Evolutionary conservation across 2,797 vertebrate species (phyloP).

Genomic region (Acrocephalus scirpaceus): DNA sequence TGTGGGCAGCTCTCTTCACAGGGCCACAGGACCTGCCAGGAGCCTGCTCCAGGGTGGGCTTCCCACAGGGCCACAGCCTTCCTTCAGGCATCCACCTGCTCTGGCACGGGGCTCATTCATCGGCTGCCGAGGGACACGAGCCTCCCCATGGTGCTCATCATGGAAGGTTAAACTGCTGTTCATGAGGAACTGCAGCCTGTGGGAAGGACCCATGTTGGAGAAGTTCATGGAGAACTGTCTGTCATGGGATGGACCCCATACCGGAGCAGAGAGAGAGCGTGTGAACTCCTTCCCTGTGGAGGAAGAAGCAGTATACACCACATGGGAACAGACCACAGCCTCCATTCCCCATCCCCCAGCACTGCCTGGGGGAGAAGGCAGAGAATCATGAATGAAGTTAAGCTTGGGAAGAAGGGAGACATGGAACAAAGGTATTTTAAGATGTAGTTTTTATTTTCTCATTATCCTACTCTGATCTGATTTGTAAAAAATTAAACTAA

Average conservation of each 20-base stretch:
- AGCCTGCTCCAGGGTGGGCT: background rate
- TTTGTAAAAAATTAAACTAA: background rate
- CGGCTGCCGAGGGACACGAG: fast-evolving
- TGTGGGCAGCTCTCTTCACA: background rate
- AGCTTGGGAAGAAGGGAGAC: background rate
- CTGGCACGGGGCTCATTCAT: fast-evolving
- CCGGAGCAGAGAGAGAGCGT: background rate
- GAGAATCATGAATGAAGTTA: background rate
- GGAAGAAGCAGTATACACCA: background rate
- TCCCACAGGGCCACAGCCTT: background rate
- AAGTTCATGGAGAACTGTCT: background rate
- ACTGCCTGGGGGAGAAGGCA: fast-evolving
- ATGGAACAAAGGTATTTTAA: background rate
- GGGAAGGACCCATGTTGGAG: background rate
- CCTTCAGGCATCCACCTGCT: background rate
- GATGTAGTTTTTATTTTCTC: background rate
- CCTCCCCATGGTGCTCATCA: no score
- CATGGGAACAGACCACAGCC: fast-evolving
- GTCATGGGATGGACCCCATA: fast-evolving
- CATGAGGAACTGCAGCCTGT: background rate
- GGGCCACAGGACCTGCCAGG: background rate
- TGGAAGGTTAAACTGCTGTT: background rate
- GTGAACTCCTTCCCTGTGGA: background rate
- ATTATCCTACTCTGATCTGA: background rate
- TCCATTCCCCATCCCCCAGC: background rate